Percentiles rank a stretch among this genome's conserved stretches.
These are phyloP conservation scores for Chrysochloris asiatica DNA, from an alignment of 2,113 vertebrate species.

Conservation along the genomic window DNA sequence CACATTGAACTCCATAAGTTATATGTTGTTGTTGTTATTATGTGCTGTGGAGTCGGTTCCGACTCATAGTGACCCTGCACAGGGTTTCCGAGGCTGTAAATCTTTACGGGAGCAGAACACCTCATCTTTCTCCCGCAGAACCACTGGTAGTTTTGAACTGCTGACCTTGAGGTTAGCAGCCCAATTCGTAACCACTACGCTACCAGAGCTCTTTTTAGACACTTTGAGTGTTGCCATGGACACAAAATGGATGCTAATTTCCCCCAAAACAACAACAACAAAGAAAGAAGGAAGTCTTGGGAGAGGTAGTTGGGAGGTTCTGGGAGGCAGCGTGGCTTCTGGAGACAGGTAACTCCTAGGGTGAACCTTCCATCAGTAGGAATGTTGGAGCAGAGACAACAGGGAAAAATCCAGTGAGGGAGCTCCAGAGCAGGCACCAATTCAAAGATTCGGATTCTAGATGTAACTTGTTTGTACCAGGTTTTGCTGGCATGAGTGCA, in stretches of 20 bases:
- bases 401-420: background rate
- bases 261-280: background rate
- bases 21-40: no score
- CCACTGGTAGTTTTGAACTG: no score
- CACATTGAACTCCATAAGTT: no score
- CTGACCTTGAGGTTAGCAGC: no score
- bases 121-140: no score
- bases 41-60: no score
- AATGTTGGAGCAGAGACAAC: background rate
- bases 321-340: no score
- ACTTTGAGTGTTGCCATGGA: conserved; percentile 11
- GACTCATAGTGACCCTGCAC: no score
- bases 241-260: background rate
- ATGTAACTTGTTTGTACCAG: background rate
- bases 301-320: background rate
- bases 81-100: no score
- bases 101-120: no score
- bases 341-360: no score
- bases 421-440: background rate
- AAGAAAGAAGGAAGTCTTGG: background rate
- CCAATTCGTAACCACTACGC: no score
- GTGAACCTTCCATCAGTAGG: background rate
- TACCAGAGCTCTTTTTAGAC: background rate
- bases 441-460: background rate
- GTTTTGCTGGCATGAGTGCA: background rate